A percentile compares a stretch with the other conserved stretches of the same genome.
Evolutionary conservation across 2,888 invertebrate genomes (phyloP).

Genomic region (Diogma glabrata): DNA sequence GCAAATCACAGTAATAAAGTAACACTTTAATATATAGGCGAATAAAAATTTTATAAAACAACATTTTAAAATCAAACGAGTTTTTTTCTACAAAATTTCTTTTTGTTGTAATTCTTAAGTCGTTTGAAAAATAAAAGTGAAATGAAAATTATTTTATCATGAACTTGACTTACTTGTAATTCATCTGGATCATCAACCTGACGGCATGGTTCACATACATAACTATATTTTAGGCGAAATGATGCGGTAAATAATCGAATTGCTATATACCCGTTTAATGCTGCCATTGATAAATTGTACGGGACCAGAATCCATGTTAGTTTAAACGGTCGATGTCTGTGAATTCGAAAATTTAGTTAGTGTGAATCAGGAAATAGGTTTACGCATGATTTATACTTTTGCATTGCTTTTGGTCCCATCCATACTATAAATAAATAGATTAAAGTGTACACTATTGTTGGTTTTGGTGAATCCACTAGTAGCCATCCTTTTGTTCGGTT

Average conservation of each 20-base stretch:
- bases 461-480: conserved; percentile 68
- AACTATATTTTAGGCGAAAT: conserved; percentile 64
- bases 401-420: conserved; percentile 73
- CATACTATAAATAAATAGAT: conserved; percentile 67
- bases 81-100: no score
- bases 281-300: conserved; percentile 77
- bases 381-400: conserved; percentile 33
- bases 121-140: no score
- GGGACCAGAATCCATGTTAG: conserved; percentile 65
- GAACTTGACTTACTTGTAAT: conserved; percentile 51
- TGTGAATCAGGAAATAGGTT: neutral
- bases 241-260: conserved; percentile 62
- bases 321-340: conserved; percentile 54
- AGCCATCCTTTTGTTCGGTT: conserved; percentile 74
- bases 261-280: conserved; percentile 73
- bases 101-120: no score
- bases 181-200: conserved; percentile 67
- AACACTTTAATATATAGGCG: no score
- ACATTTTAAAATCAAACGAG: no score
- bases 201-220: conserved; percentile 75
- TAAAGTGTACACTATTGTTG: conserved; percentile 56
- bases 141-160: neutral
- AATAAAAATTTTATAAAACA: no score
- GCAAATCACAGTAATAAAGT: no score
- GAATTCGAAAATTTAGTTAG: neutral